A percentile compares a stretch with the other conserved stretches of the same genome.
Conservation (phyloP, 2,888 invertebrate species). For the Temnothorax unifasciatus region DNA sequence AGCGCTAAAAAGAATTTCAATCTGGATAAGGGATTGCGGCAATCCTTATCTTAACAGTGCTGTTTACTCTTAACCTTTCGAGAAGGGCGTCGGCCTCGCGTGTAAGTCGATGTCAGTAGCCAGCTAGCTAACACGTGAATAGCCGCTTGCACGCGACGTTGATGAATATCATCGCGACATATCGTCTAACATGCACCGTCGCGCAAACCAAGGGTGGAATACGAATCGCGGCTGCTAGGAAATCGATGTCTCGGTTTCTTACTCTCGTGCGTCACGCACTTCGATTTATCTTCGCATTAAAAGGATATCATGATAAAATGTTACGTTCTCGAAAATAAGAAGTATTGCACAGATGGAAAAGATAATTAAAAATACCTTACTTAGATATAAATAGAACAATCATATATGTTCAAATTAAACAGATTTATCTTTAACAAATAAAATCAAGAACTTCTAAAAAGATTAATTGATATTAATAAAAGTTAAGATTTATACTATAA, state of each 20-base stretch:
- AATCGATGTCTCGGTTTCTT: slow-evolving; percentile 17
- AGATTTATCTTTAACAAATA: background rate
- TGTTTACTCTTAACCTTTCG: slow-evolving; percentile 25
- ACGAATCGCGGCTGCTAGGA: background rate
- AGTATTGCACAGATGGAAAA: background rate
- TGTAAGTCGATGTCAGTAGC: slow-evolving; percentile 31
- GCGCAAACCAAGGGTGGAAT: slow-evolving; percentile 1
- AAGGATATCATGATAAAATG: background rate
- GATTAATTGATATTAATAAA: background rate
- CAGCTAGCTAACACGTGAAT: background rate
- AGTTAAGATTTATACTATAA: background rate
- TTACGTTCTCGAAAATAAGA: background rate
- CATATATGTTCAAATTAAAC: background rate
- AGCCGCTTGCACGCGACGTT: slow-evolving; percentile 21
- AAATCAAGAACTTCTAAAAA: background rate
- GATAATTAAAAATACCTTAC: background rate
- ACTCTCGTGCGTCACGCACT: slow-evolving; percentile 16
- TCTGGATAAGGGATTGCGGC: background rate
- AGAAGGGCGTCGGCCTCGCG: slow-evolving; percentile 16
- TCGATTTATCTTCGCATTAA: slow-evolving; percentile 14
- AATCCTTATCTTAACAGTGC: slow-evolving; percentile 3
- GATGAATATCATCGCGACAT: slow-evolving; percentile 25
- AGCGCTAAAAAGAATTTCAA: slow-evolving; percentile 25
- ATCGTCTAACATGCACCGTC: background rate
- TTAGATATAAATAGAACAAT: background rate